Base-by-base conservation (phyloP, 2,797 vertebrate genomes). In the Lacerta bilineata region DNA sequence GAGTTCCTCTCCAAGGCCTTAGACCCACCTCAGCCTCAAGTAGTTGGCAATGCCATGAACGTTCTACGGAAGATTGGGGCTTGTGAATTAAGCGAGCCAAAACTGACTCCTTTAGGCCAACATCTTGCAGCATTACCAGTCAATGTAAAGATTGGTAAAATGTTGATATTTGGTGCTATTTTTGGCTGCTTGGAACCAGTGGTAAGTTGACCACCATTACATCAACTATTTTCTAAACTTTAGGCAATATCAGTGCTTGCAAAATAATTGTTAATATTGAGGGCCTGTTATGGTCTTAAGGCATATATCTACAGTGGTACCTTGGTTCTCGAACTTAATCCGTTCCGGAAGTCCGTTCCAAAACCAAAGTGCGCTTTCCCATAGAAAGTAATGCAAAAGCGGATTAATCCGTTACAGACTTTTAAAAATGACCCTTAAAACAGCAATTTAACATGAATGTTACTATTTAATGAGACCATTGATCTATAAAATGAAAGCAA, bases 121-220 rank as follows among this genome's bases (percentile, higher is more conserved):
- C 99, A 99, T 95, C 98, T 99, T 76, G 98, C 98, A 27, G 97
- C 97, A 59, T 95, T 99, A 94, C 99, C 99, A 8, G 98, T 99
- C 94, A 99, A 99, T 13, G 98, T 99, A 83, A 99, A 99, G 96
- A 99, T 99, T 59, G 99, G 98, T 81, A 99, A 99, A 97, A 99
- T 99, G 99, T 98, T 99, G 68, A 98, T 99, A 94, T 99, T 99
- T 50, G 98, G 98, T 55, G 98, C 98, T 91, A 98, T 99, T 95
- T 98, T 99, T 93, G 98, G 98, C 92, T 99, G 98, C 92, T 97
- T 99, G 93, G 98, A 99, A 91, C 98, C 99, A 64, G 98, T 98
- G 90, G 98, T 99, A 94, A 95, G 98, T 97, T 6, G 84, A 36
- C n/a, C 80, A 36, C 25, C 25, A 3, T 10, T 59, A 25, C 8